These are phyloP conservation scores for Hermodice carunculata DNA, from an alignment of 2,888 invertebrate species.

Conservation along the genomic window DNA sequence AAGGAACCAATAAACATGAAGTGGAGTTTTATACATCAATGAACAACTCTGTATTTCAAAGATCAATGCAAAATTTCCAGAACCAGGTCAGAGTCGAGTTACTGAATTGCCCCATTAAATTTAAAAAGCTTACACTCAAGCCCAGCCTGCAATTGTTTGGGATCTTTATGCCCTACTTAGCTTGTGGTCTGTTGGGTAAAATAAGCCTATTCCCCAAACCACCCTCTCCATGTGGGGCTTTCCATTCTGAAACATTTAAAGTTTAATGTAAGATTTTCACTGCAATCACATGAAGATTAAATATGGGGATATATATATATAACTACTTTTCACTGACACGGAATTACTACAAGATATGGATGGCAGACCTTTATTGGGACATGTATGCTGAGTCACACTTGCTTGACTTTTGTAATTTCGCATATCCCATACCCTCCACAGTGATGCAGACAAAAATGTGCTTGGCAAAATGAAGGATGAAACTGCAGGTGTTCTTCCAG, in stretches of 20 bases:
- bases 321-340: constrained; percentile 53
- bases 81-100: constrained; percentile 63
- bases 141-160: constrained; percentile 37
- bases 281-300: constrained; percentile 53
- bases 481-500: background rate
- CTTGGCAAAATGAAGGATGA: constrained; percentile 5
- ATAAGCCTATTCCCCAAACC: constrained; percentile 52
- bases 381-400: background rate
- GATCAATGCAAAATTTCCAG: constrained; percentile 68
- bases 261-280: constrained; percentile 63
- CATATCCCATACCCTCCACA: background rate
- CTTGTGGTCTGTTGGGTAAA: constrained; percentile 58
- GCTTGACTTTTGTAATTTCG: constrained; percentile 14
- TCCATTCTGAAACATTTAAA: constrained; percentile 65
- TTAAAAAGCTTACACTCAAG: constrained; percentile 18
- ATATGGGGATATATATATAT: constrained; percentile 47
- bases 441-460: background rate
- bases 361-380: constrained; percentile 64
- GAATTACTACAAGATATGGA: constrained; percentile 54
- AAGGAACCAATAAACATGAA: constrained; percentile 55
- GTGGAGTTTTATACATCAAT: constrained; percentile 64
- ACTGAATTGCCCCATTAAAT: constrained; percentile 11
- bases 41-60: constrained; percentile 66
- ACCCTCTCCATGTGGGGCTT: constrained; percentile 66
- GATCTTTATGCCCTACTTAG: constrained; percentile 63